A percentile compares a stretch with the other conserved stretches of the same genome.
Conservation (phyloP, 2,797 vertebrate species). For the Choloepus didactylus region DNA sequence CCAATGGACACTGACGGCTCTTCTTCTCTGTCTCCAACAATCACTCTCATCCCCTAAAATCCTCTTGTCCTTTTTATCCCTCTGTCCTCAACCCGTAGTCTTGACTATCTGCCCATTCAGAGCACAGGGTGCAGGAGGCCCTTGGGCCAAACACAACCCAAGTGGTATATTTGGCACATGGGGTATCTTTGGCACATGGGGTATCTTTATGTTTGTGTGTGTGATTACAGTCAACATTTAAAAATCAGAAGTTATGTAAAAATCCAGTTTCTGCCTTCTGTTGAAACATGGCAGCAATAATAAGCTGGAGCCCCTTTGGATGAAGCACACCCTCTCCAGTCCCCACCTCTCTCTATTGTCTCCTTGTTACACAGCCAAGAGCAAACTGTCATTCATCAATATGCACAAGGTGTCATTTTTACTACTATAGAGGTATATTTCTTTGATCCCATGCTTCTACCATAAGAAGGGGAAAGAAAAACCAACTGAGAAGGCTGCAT, state of each 20-base stretch:
- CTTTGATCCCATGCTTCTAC: neutral
- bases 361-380: neutral
- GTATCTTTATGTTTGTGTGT: neutral
- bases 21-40: neutral
- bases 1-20: neutral
- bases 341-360: neutral
- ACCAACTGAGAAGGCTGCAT: neutral
- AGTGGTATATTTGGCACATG: neutral
- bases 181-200: neutral
- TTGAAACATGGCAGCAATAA: neutral
- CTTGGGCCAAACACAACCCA: neutral
- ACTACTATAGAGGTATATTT: neutral
- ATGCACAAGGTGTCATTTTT: neutral
- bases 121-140: neutral
- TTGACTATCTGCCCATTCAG: neutral
- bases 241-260: neutral
- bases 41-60: neutral
- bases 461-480: conserved; percentile 1
- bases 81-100: neutral
- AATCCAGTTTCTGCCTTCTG: neutral
- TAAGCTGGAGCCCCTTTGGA: neutral
- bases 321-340: neutral
- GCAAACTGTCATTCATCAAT: neutral
- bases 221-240: neutral
- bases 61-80: neutral